These are phyloP conservation scores for Stomatorhinus walkeri DNA, from an alignment of 2,797 vertebrate species.

Conservation along the genomic window DNA sequence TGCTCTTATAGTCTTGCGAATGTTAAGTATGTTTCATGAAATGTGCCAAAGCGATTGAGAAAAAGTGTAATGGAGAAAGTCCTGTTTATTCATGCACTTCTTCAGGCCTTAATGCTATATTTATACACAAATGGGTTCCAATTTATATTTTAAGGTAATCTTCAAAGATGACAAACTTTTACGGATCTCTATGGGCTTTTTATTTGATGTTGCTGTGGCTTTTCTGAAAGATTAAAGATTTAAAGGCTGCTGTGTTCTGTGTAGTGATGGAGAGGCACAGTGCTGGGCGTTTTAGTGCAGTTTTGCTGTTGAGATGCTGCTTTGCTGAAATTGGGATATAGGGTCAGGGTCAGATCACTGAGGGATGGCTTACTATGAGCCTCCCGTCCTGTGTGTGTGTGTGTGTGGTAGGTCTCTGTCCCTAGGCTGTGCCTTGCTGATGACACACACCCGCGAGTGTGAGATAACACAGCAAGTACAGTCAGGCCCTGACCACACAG, in stretches of 20 bases:
- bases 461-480: neutral
- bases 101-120: constrained; percentile 41
- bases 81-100: constrained; percentile 40
- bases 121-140: constrained; percentile 36
- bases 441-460: neutral
- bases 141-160: constrained; percentile 45
- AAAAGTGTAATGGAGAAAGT: constrained; percentile 24
- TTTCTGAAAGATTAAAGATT: constrained; percentile 4
- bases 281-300: neutral
- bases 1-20: neutral
- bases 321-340: neutral
- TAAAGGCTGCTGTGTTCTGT: neutral
- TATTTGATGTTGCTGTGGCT: neutral
- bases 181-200: constrained; percentile 5
- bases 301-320: neutral
- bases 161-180: constrained; percentile 20
- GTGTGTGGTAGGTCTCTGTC: neutral
- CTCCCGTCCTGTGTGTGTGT: neutral
- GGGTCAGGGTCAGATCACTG: neutral
- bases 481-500: neutral
- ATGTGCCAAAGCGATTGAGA: neutral
- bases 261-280: neutral
- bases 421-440: neutral
- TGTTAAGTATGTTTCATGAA: neutral
- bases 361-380: neutral